Conservation (phyloP, 92 coral and sea anemone species). For the Palythoa heliodiscus region DNA sequence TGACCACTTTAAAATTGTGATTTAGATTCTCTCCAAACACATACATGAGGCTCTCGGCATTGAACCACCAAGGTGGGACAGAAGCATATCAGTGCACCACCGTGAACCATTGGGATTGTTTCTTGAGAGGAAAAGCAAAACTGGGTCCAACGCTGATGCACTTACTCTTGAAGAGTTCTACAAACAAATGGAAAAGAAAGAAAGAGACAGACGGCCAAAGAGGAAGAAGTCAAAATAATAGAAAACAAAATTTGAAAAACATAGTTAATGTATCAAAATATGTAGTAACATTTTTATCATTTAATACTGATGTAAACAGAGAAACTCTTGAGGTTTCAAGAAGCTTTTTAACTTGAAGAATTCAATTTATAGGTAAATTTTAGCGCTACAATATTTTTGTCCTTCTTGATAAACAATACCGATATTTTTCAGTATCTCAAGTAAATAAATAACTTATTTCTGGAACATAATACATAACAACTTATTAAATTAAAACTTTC, state of each 20-base stretch:
- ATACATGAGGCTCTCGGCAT: slow-evolving; percentile 82
- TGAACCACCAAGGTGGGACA: slow-evolving; percentile 93
- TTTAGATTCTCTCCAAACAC: slow-evolving; percentile 76
- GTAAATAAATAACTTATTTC: no score
- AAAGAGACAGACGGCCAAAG: slow-evolving; percentile 57
- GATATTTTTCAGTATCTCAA: no score
- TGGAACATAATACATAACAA: no score
- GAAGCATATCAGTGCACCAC: slow-evolving; percentile 89
- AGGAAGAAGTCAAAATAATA: slow-evolving; percentile 25
- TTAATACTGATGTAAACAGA: neutral
- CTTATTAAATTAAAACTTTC: no score
- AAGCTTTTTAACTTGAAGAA: no score
- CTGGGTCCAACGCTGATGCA: slow-evolving; percentile 85
- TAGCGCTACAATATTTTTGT: no score
- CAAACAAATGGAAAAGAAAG: slow-evolving; percentile 73
- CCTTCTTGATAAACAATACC: no score
- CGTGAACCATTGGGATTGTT: slow-evolving; percentile 85
- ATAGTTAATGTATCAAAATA: neutral
- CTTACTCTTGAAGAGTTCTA: slow-evolving; percentile 76
- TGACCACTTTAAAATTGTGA: neutral
- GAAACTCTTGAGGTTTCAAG: neutral
- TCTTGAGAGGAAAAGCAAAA: slow-evolving; percentile 86
- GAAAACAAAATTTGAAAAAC: neutral
- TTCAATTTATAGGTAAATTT: no score
- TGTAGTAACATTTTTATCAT: neutral